Evolutionary conservation across 1,140 invertebrate species (phyloP), one percentile per base, ranked within the genome.

Genomic region (Cylas formicarius): DNA sequence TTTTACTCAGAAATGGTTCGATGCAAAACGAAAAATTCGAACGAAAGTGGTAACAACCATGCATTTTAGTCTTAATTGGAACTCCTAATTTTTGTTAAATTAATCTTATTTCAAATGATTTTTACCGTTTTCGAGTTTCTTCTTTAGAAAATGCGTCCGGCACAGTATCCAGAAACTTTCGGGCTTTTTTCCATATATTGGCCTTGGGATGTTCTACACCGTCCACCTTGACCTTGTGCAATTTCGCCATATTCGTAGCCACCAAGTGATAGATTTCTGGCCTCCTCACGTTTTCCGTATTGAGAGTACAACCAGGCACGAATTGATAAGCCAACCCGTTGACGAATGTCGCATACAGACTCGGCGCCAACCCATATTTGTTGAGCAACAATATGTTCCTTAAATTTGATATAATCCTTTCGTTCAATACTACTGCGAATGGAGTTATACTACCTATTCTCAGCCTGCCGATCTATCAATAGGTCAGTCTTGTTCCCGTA

Each of bases 311-410:
- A 22, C 96, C 96, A 52, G 81, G 80, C 49, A 90, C 77, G 70
- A 83, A 99, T 68, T 92, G 82, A 67, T 97, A 99, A 13, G 81
- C 85, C 46, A 98, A 72, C 16, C 95, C 96, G 74, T 99, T 99
- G 47, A 81, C 76, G 70, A 98, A 98, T 18, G 83, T 81, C 27
- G 88, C 90, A 72, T 91, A 93, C 23, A 98, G 69, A 36, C 80
- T 75, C 38, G 92, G 86, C 50, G 89, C 88, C 50, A 88, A 76
- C 9, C 84, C 86, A 50, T 77, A 74, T 55, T 75, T 73, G 58
- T 84, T 78, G 50, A 94, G 69, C 54, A 82, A 60, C 51, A 72
- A 68, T 50, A 81, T 78, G 60, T 80, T 81, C 66, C 83, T 86
- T 64, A 49, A 73, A 71, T 14, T 23, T 6, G 17, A 37, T 32